Conservation (phyloP, 2,797 vertebrate species). For the Graptemys geographica region DNA sequence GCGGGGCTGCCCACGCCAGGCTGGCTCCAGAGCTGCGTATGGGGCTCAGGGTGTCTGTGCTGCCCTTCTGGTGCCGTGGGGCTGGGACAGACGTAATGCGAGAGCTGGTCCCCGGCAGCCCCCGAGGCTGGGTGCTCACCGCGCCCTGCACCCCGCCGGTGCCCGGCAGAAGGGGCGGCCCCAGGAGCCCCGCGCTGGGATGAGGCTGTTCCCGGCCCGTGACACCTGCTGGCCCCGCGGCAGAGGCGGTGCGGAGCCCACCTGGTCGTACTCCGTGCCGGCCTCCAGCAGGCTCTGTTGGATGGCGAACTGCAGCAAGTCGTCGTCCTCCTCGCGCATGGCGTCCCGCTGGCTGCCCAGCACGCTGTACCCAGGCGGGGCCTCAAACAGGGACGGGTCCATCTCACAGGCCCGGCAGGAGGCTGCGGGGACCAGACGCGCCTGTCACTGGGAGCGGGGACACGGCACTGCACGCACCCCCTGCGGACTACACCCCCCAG, state of each 20-base stretch:
- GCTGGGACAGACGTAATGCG: no score
- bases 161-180: no score
- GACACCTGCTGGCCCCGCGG: neutral
- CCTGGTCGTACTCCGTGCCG: slow-evolving; percentile 96
- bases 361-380: slow-evolving; percentile 92
- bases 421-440: slow-evolving; percentile 75
- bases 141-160: no score
- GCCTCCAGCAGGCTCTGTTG: slow-evolving; percentile 98
- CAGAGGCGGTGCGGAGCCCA: slow-evolving; percentile 51
- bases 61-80: no score
- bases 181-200: neutral
- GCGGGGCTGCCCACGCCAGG: no score
- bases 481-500: rapidly evolving
- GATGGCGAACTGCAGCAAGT: slow-evolving; percentile 95
- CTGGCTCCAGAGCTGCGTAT: no score
- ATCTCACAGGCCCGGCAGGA: slow-evolving; percentile 93
- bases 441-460: neutral
- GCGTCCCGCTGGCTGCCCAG: slow-evolving; percentile 92
- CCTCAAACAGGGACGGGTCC: slow-evolving; percentile 91
- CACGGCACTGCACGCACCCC: rapidly evolving
- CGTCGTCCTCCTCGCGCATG: slow-evolving; percentile 93
- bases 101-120: neutral
- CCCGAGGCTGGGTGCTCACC: no score
- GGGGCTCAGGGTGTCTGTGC: no score
- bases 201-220: neutral